These are phyloP conservation scores for Nematostella vectensis DNA, from an alignment of 92 coral and sea anemone species.

Conservation along the genomic window DNA sequence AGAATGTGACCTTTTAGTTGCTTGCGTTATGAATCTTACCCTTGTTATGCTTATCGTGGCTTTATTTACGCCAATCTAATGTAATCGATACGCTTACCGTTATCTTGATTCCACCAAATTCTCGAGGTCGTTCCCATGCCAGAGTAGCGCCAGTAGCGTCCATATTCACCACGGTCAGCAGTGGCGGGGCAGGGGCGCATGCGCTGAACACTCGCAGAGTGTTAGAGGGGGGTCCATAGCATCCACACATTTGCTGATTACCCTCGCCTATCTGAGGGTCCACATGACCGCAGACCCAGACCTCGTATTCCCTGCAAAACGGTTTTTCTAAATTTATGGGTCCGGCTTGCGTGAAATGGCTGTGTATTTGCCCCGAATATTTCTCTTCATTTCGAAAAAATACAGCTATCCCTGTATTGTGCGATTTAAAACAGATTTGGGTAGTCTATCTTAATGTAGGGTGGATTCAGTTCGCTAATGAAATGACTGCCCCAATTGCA, in stretches of 20 bases:
- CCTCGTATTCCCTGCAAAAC: conserved; percentile 36
- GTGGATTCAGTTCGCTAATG: too few species aligned
- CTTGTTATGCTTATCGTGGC: too few species aligned
- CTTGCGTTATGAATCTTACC: too few species aligned
- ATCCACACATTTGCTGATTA: conserved; percentile 53
- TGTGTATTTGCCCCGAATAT: not conserved
- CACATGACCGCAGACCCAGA: conserved; percentile 46
- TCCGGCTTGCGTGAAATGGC: not conserved
- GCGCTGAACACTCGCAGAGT: conserved; percentile 37
- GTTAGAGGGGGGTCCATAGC: conserved; percentile 62
- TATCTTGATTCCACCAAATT: conserved; percentile 29
- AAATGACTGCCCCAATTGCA: too few species aligned
- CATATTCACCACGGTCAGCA: conserved; percentile 36
- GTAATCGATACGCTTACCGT: too few species aligned
- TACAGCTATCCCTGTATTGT: not conserved
- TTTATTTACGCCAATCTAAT: too few species aligned
- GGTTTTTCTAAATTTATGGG: too few species aligned
- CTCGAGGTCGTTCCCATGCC: conserved; percentile 54
- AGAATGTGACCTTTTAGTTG: too few species aligned
- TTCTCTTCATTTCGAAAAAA: not conserved
- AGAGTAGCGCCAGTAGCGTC: conserved; percentile 40
- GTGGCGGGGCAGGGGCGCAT: conserved; percentile 39
- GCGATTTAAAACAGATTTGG: too few species aligned
- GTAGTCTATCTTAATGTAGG: too few species aligned
- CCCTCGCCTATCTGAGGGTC: conserved; percentile 37